A percentile compares a stretch with the other conserved stretches of the same genome.
phyloP scores from a whole-genome alignment of 1,140 invertebrate genomes.

The Aradophagus sp. region DNA sequence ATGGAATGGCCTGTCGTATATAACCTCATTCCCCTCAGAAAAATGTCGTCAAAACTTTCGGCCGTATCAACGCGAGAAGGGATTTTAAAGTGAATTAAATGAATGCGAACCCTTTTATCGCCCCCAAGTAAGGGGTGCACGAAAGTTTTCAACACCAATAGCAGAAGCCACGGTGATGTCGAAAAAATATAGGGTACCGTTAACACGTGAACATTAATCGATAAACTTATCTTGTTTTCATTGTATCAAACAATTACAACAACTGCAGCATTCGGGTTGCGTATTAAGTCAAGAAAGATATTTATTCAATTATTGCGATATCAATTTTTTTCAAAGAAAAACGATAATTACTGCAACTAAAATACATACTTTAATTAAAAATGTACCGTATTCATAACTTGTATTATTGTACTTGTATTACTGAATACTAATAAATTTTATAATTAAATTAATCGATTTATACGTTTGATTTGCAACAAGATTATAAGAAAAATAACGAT shows the following conservation, averaged over 20 bases:
- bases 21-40: slow-evolving; percentile 17
- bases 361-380: no score
- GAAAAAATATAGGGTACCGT: slow-evolving; percentile 42
- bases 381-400: no score
- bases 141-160: slow-evolving; percentile 45
- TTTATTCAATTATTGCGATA: no score
- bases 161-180: slow-evolving; percentile 26
- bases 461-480: no score
- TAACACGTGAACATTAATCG: slow-evolving; percentile 29
- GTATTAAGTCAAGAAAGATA: no score
- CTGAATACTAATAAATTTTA: no score
- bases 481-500: no score
- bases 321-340: no score
- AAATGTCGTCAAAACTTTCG: slow-evolving; percentile 42
- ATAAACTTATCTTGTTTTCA: slow-evolving; percentile 40
- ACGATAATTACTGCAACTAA: no score
- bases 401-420: no score
- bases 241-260: slow-evolving; percentile 11
- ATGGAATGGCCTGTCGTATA: slow-evolving; percentile 29
- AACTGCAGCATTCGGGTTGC: no score
- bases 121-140: slow-evolving; percentile 46
- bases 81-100: slow-evolving; percentile 74
- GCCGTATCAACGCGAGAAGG: slow-evolving; percentile 46
- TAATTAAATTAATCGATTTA: no score
- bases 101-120: slow-evolving; percentile 61